Evolutionary conservation across 2,797 vertebrate genomes (phyloP).

Genomic region (Pteronotus mesoamericanus): DNA sequence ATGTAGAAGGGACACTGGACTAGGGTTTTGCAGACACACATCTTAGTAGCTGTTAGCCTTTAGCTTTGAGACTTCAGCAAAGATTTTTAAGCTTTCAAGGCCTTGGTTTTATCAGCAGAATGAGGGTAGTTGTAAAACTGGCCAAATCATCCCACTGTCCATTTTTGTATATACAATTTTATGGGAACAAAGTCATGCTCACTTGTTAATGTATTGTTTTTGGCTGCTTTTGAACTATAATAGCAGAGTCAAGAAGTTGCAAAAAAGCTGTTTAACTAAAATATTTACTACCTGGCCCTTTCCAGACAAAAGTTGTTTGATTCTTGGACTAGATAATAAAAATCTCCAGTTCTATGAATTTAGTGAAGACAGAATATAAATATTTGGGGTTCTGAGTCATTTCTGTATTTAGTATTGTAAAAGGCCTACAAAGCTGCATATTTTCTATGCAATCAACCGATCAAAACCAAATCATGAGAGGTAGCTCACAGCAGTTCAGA

Average conservation of each 20-base stretch:
- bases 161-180: background rate
- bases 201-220: background rate
- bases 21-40: background rate
- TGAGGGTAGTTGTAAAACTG: background rate
- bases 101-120: background rate
- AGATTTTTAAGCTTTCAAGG: background rate
- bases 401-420: background rate
- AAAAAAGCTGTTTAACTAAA: background rate
- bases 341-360: background rate
- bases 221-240: background rate
- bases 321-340: background rate
- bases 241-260: background rate
- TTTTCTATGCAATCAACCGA: background rate
- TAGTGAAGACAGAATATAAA: background rate
- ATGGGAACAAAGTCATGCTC: background rate
- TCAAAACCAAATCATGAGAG: background rate
- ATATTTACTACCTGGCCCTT: background rate
- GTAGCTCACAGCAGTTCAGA: background rate
- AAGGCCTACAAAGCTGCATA: background rate
- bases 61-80: background rate
- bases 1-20: background rate
- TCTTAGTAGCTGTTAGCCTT: background rate
- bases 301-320: background rate
- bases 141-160: accelerated
- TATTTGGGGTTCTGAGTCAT: background rate